phyloP scores from a whole-genome alignment of 1,140 invertebrate genomes.

The Drosophila sp. region DNA sequence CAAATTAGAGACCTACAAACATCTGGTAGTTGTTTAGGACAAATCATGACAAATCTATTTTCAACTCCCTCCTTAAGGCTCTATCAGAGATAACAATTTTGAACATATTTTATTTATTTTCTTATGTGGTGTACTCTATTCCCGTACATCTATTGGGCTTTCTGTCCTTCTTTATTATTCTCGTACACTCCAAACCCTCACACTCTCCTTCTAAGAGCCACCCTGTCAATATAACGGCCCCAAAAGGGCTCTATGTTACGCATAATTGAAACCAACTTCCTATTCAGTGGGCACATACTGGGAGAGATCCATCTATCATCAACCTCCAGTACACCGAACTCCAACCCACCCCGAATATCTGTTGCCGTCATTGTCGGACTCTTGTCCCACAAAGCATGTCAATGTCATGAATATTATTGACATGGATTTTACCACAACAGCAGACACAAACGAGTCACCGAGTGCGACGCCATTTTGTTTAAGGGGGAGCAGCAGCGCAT shows the following conservation, averaged over 20 bases:
- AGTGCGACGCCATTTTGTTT: slow-evolving; percentile 51
- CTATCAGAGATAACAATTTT: too few relatives aligned
- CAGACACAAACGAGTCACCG: slow-evolving; percentile 10
- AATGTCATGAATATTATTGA: slow-evolving; percentile 80
- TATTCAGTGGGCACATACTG: slow-evolving; percentile 54
- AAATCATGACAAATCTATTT: too few relatives aligned
- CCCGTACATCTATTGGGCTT: not conserved
- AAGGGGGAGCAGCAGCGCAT: slow-evolving; percentile 33
- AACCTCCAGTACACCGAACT: not conserved
- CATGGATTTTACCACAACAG: slow-evolving; percentile 62
- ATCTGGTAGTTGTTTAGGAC: not conserved
- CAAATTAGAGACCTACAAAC: slow-evolving; percentile 37
- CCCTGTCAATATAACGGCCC: not conserved
- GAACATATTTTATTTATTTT: too few relatives aligned
- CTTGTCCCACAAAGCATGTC: slow-evolving; percentile 73
- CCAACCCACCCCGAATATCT: not conserved
- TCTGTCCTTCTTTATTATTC: not conserved
- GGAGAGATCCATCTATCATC: slow-evolving; percentile 43
- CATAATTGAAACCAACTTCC: slow-evolving; percentile 73
- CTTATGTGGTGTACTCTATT: too few relatives aligned
- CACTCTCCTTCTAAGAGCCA: not conserved
- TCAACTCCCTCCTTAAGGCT: too few relatives aligned
- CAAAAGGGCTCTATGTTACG: slow-evolving; percentile 48
- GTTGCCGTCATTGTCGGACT: slow-evolving; percentile 23
- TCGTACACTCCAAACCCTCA: not conserved